Evolutionary conservation across 2,797 vertebrate species (phyloP).

Genomic region (Aplochiton taeniatus): DNA sequence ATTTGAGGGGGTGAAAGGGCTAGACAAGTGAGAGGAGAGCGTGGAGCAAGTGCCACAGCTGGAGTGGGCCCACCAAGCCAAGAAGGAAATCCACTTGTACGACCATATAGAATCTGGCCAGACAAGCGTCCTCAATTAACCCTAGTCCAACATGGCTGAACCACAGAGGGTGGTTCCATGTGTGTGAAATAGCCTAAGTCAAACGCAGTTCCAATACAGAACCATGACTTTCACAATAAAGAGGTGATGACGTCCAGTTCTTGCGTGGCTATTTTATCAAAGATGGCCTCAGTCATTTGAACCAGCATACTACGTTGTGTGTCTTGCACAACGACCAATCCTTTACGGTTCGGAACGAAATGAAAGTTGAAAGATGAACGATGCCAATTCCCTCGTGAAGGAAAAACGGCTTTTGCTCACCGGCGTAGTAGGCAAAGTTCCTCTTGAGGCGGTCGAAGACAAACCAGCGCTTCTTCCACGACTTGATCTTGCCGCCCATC

Average conservation of each 20-base stretch:
- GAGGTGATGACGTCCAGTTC: no score
- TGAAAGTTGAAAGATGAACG: no score
- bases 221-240: no score
- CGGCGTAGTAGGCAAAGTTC: conserved; percentile 91
- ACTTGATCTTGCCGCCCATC: conserved; percentile 99
- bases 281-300: no score
- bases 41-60: conserved; percentile 40
- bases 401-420: conserved; percentile 74
- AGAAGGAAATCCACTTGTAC: neutral
- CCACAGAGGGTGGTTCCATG: neutral
- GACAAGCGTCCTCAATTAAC: conserved; percentile 1
- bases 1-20: conserved; percentile 81
- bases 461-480: conserved; percentile 99
- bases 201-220: no score
- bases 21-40: conserved; percentile 67
- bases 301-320: no score
- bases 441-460: conserved; percentile 97
- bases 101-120: neutral
- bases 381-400: no score
- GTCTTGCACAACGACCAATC: no score
- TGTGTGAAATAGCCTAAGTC: neutral
- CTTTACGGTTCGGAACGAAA: no score
- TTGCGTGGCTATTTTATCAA: no score
- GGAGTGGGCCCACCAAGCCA: neutral
- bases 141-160: neutral